A percentile compares a stretch with the other conserved stretches of the same genome.
Evolutionary conservation across 2,113 vertebrate species (phyloP).

Genomic region (Oreochromis tanganicae): DNA sequence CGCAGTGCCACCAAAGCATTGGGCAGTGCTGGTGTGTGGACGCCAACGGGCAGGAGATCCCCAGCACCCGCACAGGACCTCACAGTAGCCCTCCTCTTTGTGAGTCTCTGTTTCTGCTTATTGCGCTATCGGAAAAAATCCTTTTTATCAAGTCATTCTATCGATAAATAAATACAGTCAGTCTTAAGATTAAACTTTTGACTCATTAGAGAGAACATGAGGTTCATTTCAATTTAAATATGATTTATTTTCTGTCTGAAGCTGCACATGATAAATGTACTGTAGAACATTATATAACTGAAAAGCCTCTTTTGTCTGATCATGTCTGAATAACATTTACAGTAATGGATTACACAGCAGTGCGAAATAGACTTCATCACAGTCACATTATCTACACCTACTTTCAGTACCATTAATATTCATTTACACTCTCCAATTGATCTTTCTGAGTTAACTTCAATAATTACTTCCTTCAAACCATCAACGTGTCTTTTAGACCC

Average conservation of each 20-base stretch:
- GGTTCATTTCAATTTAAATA: neutral
- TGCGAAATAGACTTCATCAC: accelerated
- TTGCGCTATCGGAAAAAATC: neutral
- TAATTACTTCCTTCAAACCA: too few species aligned
- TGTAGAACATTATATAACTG: neutral
- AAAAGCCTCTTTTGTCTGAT: accelerated
- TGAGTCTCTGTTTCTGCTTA: conserved; percentile 64
- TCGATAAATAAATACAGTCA: too few species aligned
- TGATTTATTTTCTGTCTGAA: neutral
- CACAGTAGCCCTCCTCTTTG: conserved; percentile 71
- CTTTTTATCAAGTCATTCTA: neutral
- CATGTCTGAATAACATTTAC: neutral
- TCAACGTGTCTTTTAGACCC: too few species aligned
- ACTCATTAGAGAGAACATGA: neutral
- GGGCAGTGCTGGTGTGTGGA: conserved; percentile 89
- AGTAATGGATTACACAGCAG: accelerated
- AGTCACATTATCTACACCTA: neutral
- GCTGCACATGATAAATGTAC: neutral
- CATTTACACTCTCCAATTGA: too few species aligned
- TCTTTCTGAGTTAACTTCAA: too few species aligned
- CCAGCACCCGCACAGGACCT: conserved; percentile 75
- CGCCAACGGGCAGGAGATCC: conserved; percentile 77
- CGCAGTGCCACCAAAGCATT: conserved; percentile 77
- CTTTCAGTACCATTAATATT: too few species aligned
- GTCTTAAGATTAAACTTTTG: neutral